Evolutionary conservation across 2,113 vertebrate genomes (phyloP), one percentile per base, ranked within the genome.

Genomic region (Ciconia boyciana): DNA sequence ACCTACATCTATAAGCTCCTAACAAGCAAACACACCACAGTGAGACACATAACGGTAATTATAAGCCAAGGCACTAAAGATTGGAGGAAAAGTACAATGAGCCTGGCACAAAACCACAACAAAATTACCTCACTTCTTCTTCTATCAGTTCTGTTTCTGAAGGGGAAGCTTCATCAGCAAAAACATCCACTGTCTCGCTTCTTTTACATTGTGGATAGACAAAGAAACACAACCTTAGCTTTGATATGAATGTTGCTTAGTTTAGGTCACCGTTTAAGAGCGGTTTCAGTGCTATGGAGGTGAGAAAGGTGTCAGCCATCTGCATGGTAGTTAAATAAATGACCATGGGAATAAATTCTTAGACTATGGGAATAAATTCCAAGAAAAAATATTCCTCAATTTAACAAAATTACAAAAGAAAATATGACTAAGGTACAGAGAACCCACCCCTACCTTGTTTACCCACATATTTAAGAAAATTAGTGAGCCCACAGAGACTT

Each of bases 141-240:
- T 97, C 96, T 97, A 94, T 72, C 93, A 90, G 94, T 88, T 97
- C 96, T 96, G 95, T 95, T 97, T 98, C 97, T 96, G 97, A 97
- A 95, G 96, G 60, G 80, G 96, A 97, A 91, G 90, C 93, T 97
- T 97, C 96, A 86, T 97, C 97, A 96, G 96, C 95, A 95, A 98
- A 96, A 96, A 96, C 94, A 96, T 97, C 97, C 97, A 97, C 93
- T 97, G 97, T 97, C 80, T 98, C 96, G 85, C 97, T 98, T 97
- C 97, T 98, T 97, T 97, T 90, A 97, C 22, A 87, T 93, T 79
- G 92, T 86, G 86, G 51, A 82, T 31, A 96, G 87, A 97, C 62
- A 96, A 93, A 97, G 69, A 97, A 97, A 96, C 49, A 96, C 26
- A 95, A 69, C 83, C 97, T 97, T 95, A 96, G 93, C 96, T 96